phyloP scores from a whole-genome alignment of 2,113 vertebrate genomes.

The Laticauda laticaudata region DNA sequence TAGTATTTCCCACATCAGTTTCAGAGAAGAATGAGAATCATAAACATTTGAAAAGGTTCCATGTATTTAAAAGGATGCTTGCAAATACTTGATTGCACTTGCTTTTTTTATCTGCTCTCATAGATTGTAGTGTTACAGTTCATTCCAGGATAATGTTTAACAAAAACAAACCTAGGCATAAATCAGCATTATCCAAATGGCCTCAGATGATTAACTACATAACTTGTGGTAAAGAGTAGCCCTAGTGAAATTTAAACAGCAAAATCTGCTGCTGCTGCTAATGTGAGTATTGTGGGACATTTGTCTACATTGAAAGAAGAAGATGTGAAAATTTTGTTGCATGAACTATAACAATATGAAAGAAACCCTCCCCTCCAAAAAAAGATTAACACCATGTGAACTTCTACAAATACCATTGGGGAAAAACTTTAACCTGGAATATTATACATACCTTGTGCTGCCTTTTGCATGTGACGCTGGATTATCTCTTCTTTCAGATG shows the following conservation, averaged over 20 bases:
- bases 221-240: background rate
- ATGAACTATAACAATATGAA: background rate
- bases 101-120: constrained; percentile 8
- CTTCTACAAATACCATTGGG: background rate
- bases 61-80: constrained; percentile 14
- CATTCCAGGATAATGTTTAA: background rate
- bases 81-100: constrained; percentile 22
- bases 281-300: background rate
- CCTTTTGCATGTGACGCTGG: constrained; percentile 78
- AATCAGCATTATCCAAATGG: background rate
- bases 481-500: constrained; percentile 83
- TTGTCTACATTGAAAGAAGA: constrained; percentile 4
- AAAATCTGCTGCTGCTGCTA: constrained; percentile 41
- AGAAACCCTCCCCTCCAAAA: background rate
- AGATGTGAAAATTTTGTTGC: constrained; percentile 10
- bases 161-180: constrained; percentile 4
- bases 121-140: background rate
- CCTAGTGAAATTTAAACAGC: constrained; percentile 23
- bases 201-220: background rate
- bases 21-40: constrained; percentile 22
- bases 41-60: background rate
- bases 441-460: constrained; percentile 77
- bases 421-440: background rate
- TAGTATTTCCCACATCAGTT: constrained; percentile 24
- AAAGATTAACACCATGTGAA: background rate